Percentiles rank a stretch among this genome's conserved stretches.
Conservation (phyloP, 53 echinoderm and acorn worm species). For the Hippasteria phrygiana region DNA sequence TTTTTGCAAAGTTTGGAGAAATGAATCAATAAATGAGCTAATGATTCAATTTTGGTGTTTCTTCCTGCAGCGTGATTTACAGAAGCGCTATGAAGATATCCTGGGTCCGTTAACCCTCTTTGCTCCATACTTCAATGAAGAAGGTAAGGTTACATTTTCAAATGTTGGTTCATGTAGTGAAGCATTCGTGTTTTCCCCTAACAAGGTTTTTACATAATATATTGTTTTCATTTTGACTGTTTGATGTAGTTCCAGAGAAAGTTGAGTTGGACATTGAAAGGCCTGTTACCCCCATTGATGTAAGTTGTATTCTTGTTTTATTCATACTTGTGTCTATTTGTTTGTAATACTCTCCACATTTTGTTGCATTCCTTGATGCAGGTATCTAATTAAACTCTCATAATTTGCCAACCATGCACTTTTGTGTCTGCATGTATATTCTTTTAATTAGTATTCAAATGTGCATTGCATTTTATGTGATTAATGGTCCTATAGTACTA, state of each 20-base stretch:
- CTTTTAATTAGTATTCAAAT: too few relatives aligned
- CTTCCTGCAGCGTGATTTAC: constrained; percentile 80
- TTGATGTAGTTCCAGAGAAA: constrained; percentile 74
- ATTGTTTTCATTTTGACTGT: neutral
- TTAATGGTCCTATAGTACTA: too few relatives aligned
- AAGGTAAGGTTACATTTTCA: constrained; percentile 72
- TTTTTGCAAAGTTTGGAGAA: neutral
- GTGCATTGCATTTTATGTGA: too few relatives aligned
- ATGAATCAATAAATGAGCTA: neutral
- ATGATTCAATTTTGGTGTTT: neutral
- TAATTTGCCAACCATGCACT: too few relatives aligned
- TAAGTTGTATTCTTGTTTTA: constrained; percentile 44
- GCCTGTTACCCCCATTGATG: constrained; percentile 96
- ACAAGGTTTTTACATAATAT: neutral
- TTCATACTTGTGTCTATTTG: neutral
- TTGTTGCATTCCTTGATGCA: neutral
- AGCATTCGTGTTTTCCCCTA: neutral
- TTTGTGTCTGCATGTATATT: too few relatives aligned
- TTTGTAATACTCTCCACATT: neutral
- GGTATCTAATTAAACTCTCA: too few relatives aligned
- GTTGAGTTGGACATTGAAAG: constrained; percentile 86
- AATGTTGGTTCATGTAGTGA: neutral
- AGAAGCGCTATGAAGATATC: constrained; percentile 94
- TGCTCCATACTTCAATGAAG: constrained; percentile 92
- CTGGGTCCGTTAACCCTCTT: constrained; percentile 92